Evolutionary conservation across 2,113 vertebrate genomes (phyloP), one percentile per base, ranked within the genome.

Genomic region (Rutilus rutilus): DNA sequence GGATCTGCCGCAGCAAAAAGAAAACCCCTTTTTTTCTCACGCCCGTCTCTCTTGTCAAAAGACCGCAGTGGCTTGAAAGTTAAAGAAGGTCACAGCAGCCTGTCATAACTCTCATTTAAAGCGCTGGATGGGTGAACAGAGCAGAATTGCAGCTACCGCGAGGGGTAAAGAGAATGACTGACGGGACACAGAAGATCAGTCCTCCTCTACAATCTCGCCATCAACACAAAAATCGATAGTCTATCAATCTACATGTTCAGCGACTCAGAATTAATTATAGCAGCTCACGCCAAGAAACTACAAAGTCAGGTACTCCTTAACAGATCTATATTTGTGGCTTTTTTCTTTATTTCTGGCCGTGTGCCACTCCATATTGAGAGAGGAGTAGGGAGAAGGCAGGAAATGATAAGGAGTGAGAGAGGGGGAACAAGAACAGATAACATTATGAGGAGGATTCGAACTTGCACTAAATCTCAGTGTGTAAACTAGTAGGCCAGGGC

Each of bases 141-240:
- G 25, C 9, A 69, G 19, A 52, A 82, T 23, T 52, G 45, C n/a
- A 11, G 78, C 36, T 45, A 64, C 59, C 64, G 39, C 10, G 9
- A 80, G 8, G 23, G 57, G 59, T 64, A 64, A 80, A 64, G 59
- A 80, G 59, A 60, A 21, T 60, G 33, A 80, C 36, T 64, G 78
- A 80, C 39, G 60, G 39, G 42, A 64, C 42, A 80, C 45, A 50
- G 62, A 81, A 19, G 78, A 82, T 82, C n/a, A 62, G 59, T 27
- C 33, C 78, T 77, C 54, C 47, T 54, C 74, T 57, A 64, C 25
- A 82, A 82, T 69, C 45, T 50, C 0, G 0, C 45, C 79, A 82
- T 82, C 25, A 82, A 65, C 45, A 23, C 59, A 82, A 36, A 42
- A 82, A 82, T 82, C 79, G 30, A 82, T 82, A 82, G 79, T 67